A percentile compares a stretch with the other conserved stretches of the same genome.
These are phyloP conservation scores for Amblyopsis rosae DNA, from an alignment of 2,113 vertebrate genomes.

Conservation along the genomic window DNA sequence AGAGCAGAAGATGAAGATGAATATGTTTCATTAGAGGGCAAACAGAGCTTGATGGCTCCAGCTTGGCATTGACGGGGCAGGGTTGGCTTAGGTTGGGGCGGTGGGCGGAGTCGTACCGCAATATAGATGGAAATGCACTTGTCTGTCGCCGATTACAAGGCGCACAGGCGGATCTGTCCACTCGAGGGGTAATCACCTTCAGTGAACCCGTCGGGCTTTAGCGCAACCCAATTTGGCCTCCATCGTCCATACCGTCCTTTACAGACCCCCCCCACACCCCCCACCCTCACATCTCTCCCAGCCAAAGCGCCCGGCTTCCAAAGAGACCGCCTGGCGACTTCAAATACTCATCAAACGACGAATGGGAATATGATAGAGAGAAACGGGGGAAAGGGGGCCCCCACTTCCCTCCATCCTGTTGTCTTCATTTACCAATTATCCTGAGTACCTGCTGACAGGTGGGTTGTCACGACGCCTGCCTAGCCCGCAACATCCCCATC, in stretches of 20 bases:
- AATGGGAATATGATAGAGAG: conserved; percentile 50
- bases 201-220: conserved; percentile 45
- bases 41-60: conserved; percentile 73
- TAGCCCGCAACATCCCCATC: conserved; percentile 59
- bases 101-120: conserved; percentile 12
- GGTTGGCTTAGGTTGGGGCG: background rate
- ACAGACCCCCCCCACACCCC: conserved; percentile 7
- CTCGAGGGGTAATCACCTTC: conserved; percentile 46
- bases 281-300: conserved; percentile 4
- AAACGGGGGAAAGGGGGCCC: conserved; percentile 45
- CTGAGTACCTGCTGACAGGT: conserved; percentile 84
- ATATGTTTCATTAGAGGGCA: conserved; percentile 79
- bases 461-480: conserved; percentile 72
- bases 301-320: conserved; percentile 34
- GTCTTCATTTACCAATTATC: conserved; percentile 83
- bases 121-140: conserved; percentile 64
- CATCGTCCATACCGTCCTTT: conserved; percentile 1
- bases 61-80: conserved; percentile 59
- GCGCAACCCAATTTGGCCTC: conserved; percentile 38
- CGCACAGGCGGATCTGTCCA: conserved; percentile 22
- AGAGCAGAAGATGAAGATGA: conserved; percentile 77
- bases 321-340: conserved; percentile 68
- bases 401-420: conserved; percentile 59
- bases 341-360: conserved; percentile 73
- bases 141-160: conserved; percentile 28